Conservation (phyloP, 2,113 vertebrate species). For the Madoqua kirkii region DNA sequence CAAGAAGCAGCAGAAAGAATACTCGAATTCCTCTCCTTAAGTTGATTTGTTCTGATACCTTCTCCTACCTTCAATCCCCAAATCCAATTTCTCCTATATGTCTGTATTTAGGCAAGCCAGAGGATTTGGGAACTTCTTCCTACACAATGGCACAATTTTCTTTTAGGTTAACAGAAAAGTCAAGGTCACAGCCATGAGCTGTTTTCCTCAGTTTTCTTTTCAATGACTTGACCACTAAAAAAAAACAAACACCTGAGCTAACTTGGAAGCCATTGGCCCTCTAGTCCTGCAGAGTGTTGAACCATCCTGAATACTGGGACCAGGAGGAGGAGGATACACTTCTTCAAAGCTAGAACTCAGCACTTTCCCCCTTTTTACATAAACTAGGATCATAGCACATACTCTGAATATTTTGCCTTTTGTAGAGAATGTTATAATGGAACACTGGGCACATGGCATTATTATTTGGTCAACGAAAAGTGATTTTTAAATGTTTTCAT, state of each 20-base stretch:
- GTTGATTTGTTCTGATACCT: not conserved
- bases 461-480: not conserved
- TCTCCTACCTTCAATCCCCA: not conserved
- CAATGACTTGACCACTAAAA: not conserved
- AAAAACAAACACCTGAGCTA: not conserved
- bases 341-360: not conserved
- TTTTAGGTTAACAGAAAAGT: not conserved
- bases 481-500: conserved; percentile 28
- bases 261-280: not conserved
- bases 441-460: not conserved
- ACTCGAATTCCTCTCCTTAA: not conserved
- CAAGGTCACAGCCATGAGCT: not conserved
- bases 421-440: not conserved
- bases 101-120: not conserved
- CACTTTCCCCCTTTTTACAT: not conserved
- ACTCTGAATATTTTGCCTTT: not conserved
- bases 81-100: not conserved
- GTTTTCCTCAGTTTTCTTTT: not conserved
- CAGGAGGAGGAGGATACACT: not conserved
- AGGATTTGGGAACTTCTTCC: not conserved
- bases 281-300: not conserved
- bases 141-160: not conserved
- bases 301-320: not conserved
- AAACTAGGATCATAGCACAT: not conserved
- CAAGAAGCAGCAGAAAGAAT: not conserved